Base-by-base conservation (phyloP, 2,888 invertebrate species). In the Iphiclides podalirius region DNA sequence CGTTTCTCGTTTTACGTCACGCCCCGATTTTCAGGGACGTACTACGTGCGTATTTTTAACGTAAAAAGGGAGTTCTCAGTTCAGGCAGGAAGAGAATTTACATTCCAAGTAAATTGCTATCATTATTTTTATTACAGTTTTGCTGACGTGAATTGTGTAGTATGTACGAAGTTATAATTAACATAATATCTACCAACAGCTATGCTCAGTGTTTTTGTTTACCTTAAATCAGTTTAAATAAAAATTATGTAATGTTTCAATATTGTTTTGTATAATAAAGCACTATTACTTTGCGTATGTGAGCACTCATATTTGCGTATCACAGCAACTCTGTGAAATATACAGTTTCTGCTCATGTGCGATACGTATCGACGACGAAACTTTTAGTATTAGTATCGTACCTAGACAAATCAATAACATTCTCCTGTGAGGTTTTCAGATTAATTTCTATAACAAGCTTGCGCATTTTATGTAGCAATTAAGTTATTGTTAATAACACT, bases 21-120 rank as follows among this genome's bases (percentile, higher is more conserved):
- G 79, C 75, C 79, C 80, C 71, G 64, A 64, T 76, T 31, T 80
- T 85, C 87, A 86, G 86, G 85, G 85, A 76, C 86, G 85, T 70
- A 85, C 71, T 85, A n/a, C n/a, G n/a, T 69, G 70, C 68, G 72
- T 79, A 77, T 79, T 79, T 80, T 72, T 73, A 64, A 70, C 70
- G 62, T 65, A 60, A 65, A 68, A 64, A 69, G 61, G 60, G 62
- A 68, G 57, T 59, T n/a, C n/a, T n/a, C n/a, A n/a, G n/a, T n/a
- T 52, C 52, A 66, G 52, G 55, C 61, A 53, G 61, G 64, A 66
- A 70, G 63, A 61, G 53, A 55, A 60, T 61, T 59, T 63, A 59
- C 61, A 60, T 31, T 34, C 31, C 31, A 51, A 33, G 47, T 48
- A 47, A 50, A 45, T 52, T 37, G 41, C 31, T 33, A 33, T 41